Evolutionary conservation across 2,113 vertebrate genomes (phyloP), one percentile per base, ranked within the genome.

Genomic region (Bufo gargarizans): DNA sequence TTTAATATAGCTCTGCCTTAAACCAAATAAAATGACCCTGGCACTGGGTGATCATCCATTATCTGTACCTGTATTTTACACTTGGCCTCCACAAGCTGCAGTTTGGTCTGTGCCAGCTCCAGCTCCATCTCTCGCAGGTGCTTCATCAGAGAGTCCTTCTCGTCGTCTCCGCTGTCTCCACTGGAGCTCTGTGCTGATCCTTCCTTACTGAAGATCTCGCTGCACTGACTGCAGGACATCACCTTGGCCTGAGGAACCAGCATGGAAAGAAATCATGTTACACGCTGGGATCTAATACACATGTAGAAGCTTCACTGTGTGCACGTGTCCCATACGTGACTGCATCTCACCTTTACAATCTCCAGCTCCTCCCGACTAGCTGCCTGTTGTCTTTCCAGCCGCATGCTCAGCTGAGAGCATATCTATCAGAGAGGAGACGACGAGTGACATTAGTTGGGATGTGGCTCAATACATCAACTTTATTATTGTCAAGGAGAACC

Each of bases 51-150:
- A 43, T 65, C 6, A 0, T 49, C 8, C 9, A 45, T 3, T 0
- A 19, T 16, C 59, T 22, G 55, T 89, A 99, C 98, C 98, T 99
- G 98, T 88, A 99, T 99, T 94, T 97, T 97, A 89, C 98, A 99
- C 93, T 99, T 99, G 92, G 98, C 98, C 94, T 99, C 98, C 93
- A 99, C 98, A 88, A 99, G 96, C 93, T 99, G 98, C 90, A 99
- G 96, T 90, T 99, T 99, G 91, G 98, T 99, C 92, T 99, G 98
- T n/a, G 98, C 98, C 91, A 99, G 92, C 87, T 99, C 98, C 93
- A 99, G 95, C 92, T 99, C 98, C 96, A 99, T 95, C 89, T 99
- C 97, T 76, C 98, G 92, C 86, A 99, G 96, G 91, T 99, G 98
- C 89, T 97, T 97, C 93, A 96, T 97, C 47, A 99, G 96, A 0